Conservation (phyloP, 2,888 invertebrate species). For the Phania funesta region DNA sequence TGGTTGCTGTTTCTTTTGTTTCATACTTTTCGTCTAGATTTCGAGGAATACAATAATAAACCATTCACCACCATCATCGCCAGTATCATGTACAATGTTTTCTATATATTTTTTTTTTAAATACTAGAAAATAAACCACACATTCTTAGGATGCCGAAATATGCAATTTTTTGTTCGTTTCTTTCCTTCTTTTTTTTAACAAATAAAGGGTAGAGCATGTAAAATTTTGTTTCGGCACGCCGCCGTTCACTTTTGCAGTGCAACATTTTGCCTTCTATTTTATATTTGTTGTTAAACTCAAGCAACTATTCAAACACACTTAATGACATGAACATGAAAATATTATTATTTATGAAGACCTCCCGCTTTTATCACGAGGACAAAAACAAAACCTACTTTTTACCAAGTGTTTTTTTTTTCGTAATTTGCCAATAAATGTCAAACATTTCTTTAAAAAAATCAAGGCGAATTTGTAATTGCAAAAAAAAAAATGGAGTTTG, state of each 20-base stretch:
- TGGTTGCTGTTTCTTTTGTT: background rate
- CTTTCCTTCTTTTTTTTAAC: background rate
- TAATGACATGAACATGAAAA: conserved; percentile 23
- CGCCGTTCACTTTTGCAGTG: conserved; percentile 61
- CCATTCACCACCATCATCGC: conserved; percentile 40
- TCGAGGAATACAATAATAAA: conserved; percentile 47
- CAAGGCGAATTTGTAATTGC: no score
- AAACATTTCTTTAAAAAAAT: no score
- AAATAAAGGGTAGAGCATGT: background rate
- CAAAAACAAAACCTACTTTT: background rate
- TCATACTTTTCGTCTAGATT: conserved; percentile 41
- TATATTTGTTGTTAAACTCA: conserved; percentile 23
- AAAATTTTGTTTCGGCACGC: conserved; percentile 24
- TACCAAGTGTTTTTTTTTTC: no score
- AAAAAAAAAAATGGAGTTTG: no score
- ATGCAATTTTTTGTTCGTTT: conserved; percentile 28
- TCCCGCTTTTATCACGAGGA: conserved; percentile 44
- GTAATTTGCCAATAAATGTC: background rate
- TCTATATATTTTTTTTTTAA: background rate
- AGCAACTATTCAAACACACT: conserved; percentile 21
- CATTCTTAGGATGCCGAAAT: conserved; percentile 58
- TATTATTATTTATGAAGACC: conserved; percentile 56
- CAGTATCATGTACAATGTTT: conserved; percentile 37
- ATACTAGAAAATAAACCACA: conserved; percentile 8
- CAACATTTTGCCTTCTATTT: conserved; percentile 49